Percentiles rank a stretch among this genome's conserved stretches.
These are phyloP conservation scores for Gymnothorax javanicus DNA, from an alignment of 2,797 vertebrate genomes.

Conservation along the genomic window DNA sequence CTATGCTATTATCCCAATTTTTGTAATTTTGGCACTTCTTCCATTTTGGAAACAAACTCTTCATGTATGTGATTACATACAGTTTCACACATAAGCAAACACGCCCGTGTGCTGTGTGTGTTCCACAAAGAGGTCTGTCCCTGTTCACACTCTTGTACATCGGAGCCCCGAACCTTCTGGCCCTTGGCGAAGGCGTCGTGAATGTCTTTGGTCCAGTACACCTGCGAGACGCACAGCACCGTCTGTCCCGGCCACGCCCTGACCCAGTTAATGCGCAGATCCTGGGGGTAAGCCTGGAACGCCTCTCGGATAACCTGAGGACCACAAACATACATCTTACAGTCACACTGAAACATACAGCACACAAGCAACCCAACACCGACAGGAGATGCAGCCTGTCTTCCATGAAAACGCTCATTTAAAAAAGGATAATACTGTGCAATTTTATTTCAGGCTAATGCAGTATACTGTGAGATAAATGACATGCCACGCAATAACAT, in stretches of 20 bases:
- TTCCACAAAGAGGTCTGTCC: neutral
- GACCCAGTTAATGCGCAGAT: conserved; percentile 79
- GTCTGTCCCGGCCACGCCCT: conserved; percentile 87
- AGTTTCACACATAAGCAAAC: neutral
- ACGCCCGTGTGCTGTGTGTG: neutral
- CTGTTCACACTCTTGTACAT: neutral
- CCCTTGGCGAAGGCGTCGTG: conserved; percentile 76
- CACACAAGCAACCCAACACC: neutral
- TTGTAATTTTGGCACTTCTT: no score
- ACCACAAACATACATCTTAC: neutral
- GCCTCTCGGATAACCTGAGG: conserved; percentile 81
- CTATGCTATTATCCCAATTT: no score
- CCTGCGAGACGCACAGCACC: conserved; percentile 88
- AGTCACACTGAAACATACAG: neutral
- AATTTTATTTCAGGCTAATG: neutral
- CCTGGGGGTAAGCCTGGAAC: conserved; percentile 74
- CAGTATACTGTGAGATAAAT: neutral
- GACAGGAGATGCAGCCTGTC: neutral
- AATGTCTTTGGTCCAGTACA: conserved; percentile 84
- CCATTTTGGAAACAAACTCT: no score
- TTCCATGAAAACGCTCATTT: neutral
- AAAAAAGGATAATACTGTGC: neutral
- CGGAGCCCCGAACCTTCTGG: conserved; percentile 60
- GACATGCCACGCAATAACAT: neutral
- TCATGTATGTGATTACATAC: neutral